These are phyloP conservation scores for Diplazon laetatorius DNA, from an alignment of 2,888 invertebrate genomes.

Conservation along the genomic window DNA sequence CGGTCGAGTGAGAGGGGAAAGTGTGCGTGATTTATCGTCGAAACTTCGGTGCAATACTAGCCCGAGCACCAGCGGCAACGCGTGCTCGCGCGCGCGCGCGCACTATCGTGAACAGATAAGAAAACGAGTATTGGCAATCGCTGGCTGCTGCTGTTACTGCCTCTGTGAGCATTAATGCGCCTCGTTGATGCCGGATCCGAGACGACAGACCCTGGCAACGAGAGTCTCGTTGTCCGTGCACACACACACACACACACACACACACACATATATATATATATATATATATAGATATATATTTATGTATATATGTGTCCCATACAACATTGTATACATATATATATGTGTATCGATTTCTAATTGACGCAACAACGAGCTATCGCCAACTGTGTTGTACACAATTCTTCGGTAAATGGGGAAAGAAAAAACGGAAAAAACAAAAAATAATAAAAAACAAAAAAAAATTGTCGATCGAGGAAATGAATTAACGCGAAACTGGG, in stretches of 20 bases:
- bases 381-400: background rate
- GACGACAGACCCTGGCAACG: conserved; percentile 29
- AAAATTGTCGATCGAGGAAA: no score
- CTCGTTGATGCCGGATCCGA: conserved; percentile 44
- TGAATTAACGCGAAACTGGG: no score
- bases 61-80: background rate
- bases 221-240: conserved; percentile 28
- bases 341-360: conserved; percentile 37
- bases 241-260: no score
- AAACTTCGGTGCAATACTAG: conserved; percentile 43
- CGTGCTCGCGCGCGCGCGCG: background rate
- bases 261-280: no score
- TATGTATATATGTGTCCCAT: background rate
- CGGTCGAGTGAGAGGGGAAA: conserved; percentile 40
- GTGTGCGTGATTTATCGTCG: conserved; percentile 50
- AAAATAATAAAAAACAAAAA: no score
- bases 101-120: conserved; percentile 57
- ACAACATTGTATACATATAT: no score
- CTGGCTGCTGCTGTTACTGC: conserved; percentile 32
- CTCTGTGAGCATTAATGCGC: conserved; percentile 12
- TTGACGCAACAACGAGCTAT: conserved; percentile 38
- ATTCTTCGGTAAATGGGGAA: background rate
- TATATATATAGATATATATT: conserved; percentile 40
- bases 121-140: conserved; percentile 55
- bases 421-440: no score